These are phyloP conservation scores for Pristiophorus japonicus DNA, from an alignment of 2,113 vertebrate genomes.

Conservation along the genomic window DNA sequence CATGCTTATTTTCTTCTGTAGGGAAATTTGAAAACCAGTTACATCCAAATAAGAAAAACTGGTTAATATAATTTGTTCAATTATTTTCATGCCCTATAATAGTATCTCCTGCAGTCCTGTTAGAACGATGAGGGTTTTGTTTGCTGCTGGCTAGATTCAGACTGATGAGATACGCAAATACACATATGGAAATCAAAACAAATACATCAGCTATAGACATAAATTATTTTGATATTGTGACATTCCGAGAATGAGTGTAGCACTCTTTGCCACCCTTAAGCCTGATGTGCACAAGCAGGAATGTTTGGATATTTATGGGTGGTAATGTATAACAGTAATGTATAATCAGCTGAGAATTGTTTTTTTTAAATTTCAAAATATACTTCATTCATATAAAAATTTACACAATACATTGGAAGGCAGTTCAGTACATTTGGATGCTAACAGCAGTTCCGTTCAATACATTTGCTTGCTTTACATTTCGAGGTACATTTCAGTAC, in stretches of 20 bases:
- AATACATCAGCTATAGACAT: background rate
- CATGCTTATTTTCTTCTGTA: background rate
- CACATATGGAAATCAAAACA: background rate
- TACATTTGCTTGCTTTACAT: no score
- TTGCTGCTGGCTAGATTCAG: background rate
- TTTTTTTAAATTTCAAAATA: no score
- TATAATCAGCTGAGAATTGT: background rate
- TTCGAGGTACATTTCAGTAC: no score
- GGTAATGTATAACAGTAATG: background rate
- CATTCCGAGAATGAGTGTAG: background rate
- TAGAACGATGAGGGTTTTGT: background rate
- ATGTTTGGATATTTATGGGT: background rate
- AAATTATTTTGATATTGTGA: background rate
- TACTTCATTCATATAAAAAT: no score
- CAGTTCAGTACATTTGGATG: no score
- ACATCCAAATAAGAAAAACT: background rate
- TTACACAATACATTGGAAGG: no score
- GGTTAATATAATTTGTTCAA: background rate
- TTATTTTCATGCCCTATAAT: background rate
- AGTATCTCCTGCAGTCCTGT: no score
- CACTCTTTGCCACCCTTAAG: background rate
- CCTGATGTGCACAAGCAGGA: background rate
- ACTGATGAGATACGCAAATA: background rate
- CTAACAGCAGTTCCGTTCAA: no score
- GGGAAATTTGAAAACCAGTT: background rate